Base-by-base conservation (phyloP, 1,140 invertebrate species). In the Nephila pilipes region DNA sequence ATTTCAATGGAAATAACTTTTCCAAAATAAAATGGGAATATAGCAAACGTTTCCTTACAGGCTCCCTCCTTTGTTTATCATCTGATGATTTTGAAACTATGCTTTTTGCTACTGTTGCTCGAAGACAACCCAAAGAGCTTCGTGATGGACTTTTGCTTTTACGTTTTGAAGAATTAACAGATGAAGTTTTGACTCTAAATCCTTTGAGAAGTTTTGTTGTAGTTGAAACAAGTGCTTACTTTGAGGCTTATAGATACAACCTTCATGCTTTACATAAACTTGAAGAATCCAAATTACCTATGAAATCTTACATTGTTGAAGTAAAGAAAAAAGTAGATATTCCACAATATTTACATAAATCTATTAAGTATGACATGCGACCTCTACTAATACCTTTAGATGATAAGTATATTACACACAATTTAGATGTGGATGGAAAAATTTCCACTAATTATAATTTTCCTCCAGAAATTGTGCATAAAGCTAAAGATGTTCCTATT, bases 1-100 rank as follows among this genome's bases (percentile, higher is more conserved):
- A 20, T 58, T 90, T 90, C n/a, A 55, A 65, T 79, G 58, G 32
- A 25, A 60, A 75, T 4, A 29, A 36, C 20, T 92, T 88, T 85
- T 93, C 89, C 46, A 60, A 81, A 69, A 55, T 94, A 29, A 89
- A 92, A 55, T 85, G 69, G 94, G 1, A 95, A 96, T 58, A 93
- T 95, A 85, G 85, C 95, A 60, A 92, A 89, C 95, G 97, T 85
- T 96, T 98, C 38, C 96, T 98, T 94, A 97, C 95, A 95, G 97
- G 97, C 0, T 97, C 97, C 0, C 95, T 98, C n/a, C 94, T 98
- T 0, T 96, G 97, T 93, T 96, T 98, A 36, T 97, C 97, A 1
- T 95, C 94, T 20, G 96, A 97, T 94, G 96, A 97, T 85, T 98
- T 98, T 95, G 95, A 96, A 46, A 96, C 96, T 46, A 95, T 97